A percentile compares a stretch with the other conserved stretches of the same genome.
phyloP scores from a whole-genome alignment of 2,888 invertebrate species.

The Chrysodeixis includens region DNA sequence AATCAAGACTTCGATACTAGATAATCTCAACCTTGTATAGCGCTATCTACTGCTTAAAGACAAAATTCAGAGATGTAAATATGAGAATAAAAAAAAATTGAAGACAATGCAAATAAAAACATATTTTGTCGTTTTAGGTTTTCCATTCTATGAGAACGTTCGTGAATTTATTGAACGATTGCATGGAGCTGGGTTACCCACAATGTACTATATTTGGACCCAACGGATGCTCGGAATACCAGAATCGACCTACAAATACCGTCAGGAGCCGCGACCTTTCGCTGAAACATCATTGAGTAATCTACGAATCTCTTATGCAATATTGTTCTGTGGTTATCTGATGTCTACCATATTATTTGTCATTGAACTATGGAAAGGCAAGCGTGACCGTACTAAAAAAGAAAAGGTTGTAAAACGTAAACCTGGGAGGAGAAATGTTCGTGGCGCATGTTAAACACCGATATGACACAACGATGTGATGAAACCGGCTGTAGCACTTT shows the following conservation, averaged over 20 bases:
- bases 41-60: too few species aligned
- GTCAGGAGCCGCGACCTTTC: constrained; percentile 57
- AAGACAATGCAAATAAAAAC: too few species aligned
- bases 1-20: too few species aligned
- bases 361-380: constrained; percentile 59
- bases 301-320: constrained; percentile 59
- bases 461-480: too few species aligned
- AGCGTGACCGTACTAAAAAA: constrained; percentile 6
- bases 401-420: not conserved
- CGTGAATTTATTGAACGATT: constrained; percentile 62
- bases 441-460: not conserved
- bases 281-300: constrained; percentile 56
- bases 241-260: constrained; percentile 19
- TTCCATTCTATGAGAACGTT: constrained; percentile 67
- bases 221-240: constrained; percentile 56
- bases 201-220: constrained; percentile 71
- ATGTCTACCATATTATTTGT: constrained; percentile 60
- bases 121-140: constrained; percentile 60
- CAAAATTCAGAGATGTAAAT: too few species aligned
- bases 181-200: constrained; percentile 69
- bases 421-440: not conserved
- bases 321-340: constrained; percentile 62
- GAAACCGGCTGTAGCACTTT: too few species aligned
- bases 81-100: too few species aligned
- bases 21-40: too few species aligned